Conservation (phyloP, 2,113 vertebrate species). For the Lepidiolamprologus cunningtoni region DNA sequence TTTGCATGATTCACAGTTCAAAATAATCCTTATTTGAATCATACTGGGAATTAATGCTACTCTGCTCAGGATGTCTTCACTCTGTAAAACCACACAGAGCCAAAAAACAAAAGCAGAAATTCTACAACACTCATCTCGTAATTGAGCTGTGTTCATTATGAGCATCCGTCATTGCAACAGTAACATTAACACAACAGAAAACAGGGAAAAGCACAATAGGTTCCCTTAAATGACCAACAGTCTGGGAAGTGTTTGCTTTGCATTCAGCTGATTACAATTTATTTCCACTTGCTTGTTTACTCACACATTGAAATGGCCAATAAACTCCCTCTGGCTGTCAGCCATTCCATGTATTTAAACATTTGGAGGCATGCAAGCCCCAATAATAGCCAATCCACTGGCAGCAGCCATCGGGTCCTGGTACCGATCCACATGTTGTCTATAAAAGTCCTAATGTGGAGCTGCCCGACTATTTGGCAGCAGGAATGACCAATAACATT, state of each 20-base stretch:
- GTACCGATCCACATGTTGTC: slow-evolving; percentile 42
- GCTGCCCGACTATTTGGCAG: slow-evolving; percentile 44
- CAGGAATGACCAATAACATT: slow-evolving; percentile 46
- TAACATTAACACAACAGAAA: not conserved
- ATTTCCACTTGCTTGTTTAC: not conserved
- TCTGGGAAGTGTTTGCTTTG: not conserved
- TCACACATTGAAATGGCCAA: not conserved
- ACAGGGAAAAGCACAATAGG: not conserved
- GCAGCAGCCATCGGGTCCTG: slow-evolving; percentile 10
- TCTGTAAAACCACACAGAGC: not conserved
- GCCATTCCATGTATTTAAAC: slow-evolving; percentile 1
- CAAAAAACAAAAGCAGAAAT: not conserved
- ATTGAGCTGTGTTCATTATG: not conserved
- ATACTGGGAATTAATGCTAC: accelerated
- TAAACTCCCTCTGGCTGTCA: slow-evolving; percentile 3
- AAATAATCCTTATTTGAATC: not conserved
- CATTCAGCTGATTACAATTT: not conserved
- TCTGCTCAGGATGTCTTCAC: not conserved
- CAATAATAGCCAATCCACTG: slow-evolving; percentile 5
- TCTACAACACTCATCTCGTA: not conserved
- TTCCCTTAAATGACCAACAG: not conserved
- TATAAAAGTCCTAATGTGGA: slow-evolving; percentile 34
- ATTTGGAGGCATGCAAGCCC: not conserved
- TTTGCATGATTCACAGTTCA: not conserved
- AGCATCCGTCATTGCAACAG: not conserved